These are phyloP conservation scores for Caenorhabditis sp. DNA, from an alignment of 2,888 invertebrate genomes.

Conservation along the genomic window DNA sequence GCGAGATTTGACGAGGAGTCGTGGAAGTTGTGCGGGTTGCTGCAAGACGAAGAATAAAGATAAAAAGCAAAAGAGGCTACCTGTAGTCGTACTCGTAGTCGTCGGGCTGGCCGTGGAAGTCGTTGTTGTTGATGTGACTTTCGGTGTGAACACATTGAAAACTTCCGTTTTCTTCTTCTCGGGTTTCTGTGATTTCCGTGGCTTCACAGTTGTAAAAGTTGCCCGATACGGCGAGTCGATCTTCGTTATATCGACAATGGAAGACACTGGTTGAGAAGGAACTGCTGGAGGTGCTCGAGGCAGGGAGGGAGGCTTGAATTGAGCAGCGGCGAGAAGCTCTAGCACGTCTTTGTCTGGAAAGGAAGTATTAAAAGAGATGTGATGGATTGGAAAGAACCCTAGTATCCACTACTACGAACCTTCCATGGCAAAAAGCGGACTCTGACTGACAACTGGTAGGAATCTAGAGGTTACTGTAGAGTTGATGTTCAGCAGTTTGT, in stretches of 20 bases:
- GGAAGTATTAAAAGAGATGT: too few species aligned
- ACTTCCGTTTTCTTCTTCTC: slow-evolving; percentile 49
- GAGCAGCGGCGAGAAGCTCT: slow-evolving; percentile 23
- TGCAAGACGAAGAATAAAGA: neutral
- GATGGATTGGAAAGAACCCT: too few species aligned
- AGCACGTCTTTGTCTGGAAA: slow-evolving; percentile 49
- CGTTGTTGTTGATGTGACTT: slow-evolving; percentile 20
- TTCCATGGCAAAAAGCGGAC: slow-evolving; percentile 69
- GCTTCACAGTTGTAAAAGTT: slow-evolving; percentile 57
- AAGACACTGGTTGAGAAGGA: neutral
- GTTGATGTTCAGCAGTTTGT: slow-evolving; percentile 69
- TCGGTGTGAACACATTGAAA: slow-evolving; percentile 48
- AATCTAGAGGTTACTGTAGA: slow-evolving; percentile 69
- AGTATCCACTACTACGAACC: slow-evolving; percentile 56
- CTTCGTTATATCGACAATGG: slow-evolving; percentile 50
- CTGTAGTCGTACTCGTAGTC: slow-evolving; percentile 15
- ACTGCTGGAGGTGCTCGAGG: too few species aligned
- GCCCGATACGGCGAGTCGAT: slow-evolving; percentile 59
- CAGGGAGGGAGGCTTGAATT: slow-evolving; percentile 41
- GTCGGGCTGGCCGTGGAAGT: slow-evolving; percentile 32
- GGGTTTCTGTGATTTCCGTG: slow-evolving; percentile 46
- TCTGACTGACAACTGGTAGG: slow-evolving; percentile 69
- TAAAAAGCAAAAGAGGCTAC: too few species aligned
- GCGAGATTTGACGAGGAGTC: slow-evolving; percentile 51
- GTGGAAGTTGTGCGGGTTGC: slow-evolving; percentile 33